A percentile compares a stretch with the other conserved stretches of the same genome.
phyloP scores from a whole-genome alignment of 2,888 invertebrate species.

The Auanema freiburgensis region DNA sequence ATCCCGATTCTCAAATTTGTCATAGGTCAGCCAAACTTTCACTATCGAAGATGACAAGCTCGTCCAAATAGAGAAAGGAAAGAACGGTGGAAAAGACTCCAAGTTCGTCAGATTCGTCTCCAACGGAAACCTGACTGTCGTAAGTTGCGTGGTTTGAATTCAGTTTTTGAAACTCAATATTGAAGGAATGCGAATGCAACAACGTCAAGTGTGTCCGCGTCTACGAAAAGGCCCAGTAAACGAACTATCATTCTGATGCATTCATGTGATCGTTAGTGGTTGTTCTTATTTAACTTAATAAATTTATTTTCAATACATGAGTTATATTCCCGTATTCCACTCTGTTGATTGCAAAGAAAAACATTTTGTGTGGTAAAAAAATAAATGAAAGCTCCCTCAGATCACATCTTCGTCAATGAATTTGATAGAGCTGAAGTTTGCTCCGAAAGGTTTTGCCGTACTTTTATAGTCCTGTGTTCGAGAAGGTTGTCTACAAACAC shows the following conservation, averaged over 20 bases:
- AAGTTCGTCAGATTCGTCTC: slow-evolving; percentile 50
- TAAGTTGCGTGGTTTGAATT: slow-evolving; percentile 22
- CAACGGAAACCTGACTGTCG: slow-evolving; percentile 52
- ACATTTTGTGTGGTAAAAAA: slow-evolving; percentile 19
- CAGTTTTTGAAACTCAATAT: not conserved
- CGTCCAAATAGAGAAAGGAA: slow-evolving; percentile 51
- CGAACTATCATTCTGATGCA: not conserved
- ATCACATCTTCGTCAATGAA: slow-evolving; percentile 48
- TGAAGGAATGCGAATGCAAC: slow-evolving; percentile 38
- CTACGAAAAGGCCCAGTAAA: slow-evolving; percentile 44
- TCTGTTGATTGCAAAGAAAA: not conserved
- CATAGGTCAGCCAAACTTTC: slow-evolving; percentile 48
- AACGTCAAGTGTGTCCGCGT: slow-evolving; percentile 48
- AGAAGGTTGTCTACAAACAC: slow-evolving; percentile 27
- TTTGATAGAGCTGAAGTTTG: slow-evolving; percentile 47
- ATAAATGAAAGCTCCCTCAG: not conserved
- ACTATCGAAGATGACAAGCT: slow-evolving; percentile 53
- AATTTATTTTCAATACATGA: not conserved
- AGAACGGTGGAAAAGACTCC: slow-evolving; percentile 52
- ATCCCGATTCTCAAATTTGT: not conserved
- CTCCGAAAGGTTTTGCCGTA: slow-evolving; percentile 42
- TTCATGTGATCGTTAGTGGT: not conserved
- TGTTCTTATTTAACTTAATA: not conserved
- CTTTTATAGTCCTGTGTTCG: slow-evolving; percentile 28
- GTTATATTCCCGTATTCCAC: not conserved